Evolutionary conservation across 2,797 vertebrate species (phyloP), one percentile per base, ranked within the genome.

Genomic region (Buceros bicornis): DNA sequence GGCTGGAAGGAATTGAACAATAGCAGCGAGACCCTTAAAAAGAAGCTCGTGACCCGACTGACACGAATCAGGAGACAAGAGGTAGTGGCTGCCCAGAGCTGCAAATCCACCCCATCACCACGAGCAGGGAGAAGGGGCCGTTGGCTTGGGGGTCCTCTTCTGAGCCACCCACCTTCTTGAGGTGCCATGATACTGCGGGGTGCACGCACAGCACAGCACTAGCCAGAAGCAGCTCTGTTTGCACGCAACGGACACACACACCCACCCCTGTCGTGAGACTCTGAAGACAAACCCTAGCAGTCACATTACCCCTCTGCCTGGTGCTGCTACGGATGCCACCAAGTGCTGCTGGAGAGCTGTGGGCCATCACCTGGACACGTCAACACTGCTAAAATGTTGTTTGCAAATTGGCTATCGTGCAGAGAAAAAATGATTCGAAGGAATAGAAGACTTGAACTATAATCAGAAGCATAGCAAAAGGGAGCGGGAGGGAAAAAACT

Each of bases 1-100:
- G 85, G 35, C 82, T 74, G 72, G 3, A 13, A 94, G 89, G 61
- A 85, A 81, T 31, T 57, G 72, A 95, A 92, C 58, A 87, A 53
- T 53, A 56, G 6, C 65, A 77, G 45, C 11, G 58, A 81, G 76
- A 95, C 56, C 29, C 57, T 83, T 87, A 74, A 53, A 73, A 84
- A 87, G 83, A 43, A 91, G 54, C 78, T 79, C 51, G 42, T 15
- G 54, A 81, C 28, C 7, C 6, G 62, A 33, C 43, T 87, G 86
- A 74, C 29, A 31, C 8, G 13, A 84, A 93, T 56, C 48, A 91
- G 89, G 69, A 73, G 58, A 54, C 45, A 76, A 64, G 60, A 90
- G 67, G 48, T 6, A 76, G 56, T 3, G 33, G 48, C 43, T 84
- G 43, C 64, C 67, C 78, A 42, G 48, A 58, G 60, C 89, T 66